Conservation (phyloP, 2,113 vertebrate species). For the Saccopteryx bilineata region DNA sequence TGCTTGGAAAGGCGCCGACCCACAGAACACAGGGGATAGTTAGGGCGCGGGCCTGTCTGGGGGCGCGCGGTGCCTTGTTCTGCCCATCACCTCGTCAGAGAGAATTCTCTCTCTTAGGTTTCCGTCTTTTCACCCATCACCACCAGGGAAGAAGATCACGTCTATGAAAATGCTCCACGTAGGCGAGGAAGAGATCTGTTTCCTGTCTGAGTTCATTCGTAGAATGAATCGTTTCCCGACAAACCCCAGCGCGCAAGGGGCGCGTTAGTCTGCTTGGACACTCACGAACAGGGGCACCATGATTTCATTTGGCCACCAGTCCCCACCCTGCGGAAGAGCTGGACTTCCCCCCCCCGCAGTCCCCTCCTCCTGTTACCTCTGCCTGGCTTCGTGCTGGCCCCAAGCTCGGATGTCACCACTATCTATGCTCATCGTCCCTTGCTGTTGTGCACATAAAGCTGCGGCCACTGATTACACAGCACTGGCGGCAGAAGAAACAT, state of each 20-base stretch:
- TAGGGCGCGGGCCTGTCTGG: background rate
- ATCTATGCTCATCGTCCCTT: constrained; percentile 89
- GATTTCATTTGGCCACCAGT: constrained; percentile 83
- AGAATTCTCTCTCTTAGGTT: background rate
- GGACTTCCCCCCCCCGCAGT: constrained; percentile 65
- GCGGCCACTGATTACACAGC: constrained; percentile 86
- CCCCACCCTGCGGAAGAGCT: constrained; percentile 70
- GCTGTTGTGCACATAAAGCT: constrained; percentile 83
- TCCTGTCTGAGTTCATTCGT: constrained; percentile 78
- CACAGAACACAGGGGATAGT: background rate
- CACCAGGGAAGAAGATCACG: constrained; percentile 61
- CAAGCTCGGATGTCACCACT: constrained; percentile 86
- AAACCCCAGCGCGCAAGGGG: constrained; percentile 72
- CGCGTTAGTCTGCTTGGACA: constrained; percentile 79
- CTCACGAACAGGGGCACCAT: constrained; percentile 84
- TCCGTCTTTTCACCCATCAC: background rate
- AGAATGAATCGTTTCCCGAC: constrained; percentile 82
- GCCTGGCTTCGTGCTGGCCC: constrained; percentile 72
- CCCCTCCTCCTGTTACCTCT: constrained; percentile 70
- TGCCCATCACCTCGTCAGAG: background rate
- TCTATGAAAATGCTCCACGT: constrained; percentile 64
- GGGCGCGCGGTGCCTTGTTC: background rate
- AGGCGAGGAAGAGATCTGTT: constrained; percentile 65
- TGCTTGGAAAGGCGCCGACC: background rate
- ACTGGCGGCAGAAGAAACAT: constrained; percentile 79